Conservation (phyloP, 2,888 invertebrate species). For the Nysson spinosus region DNA sequence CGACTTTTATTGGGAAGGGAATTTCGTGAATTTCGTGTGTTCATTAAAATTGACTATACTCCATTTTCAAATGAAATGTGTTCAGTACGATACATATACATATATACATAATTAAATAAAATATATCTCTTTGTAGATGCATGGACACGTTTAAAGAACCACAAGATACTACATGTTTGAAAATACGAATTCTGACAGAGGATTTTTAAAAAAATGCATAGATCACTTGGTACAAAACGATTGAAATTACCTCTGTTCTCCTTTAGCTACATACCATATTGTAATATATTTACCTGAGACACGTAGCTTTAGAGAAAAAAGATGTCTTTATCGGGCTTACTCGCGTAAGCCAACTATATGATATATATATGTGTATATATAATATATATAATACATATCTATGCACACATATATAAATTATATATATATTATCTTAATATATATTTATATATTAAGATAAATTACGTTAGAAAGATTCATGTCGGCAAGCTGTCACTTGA, state of each 20-base stretch:
- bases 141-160: conserved; percentile 17
- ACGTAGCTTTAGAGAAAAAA: conserved; percentile 58
- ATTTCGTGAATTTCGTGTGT: conserved; percentile 40
- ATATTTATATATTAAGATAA: conserved; percentile 58
- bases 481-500: conserved; percentile 35
- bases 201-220: conserved; percentile 26
- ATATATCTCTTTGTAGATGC: conserved; percentile 42
- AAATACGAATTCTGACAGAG: conserved; percentile 11
- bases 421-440: too few species aligned
- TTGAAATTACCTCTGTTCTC: conserved; percentile 38
- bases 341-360: conserved; percentile 59
- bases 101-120: too few species aligned
- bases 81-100: conserved; percentile 47
- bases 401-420: too few species aligned
- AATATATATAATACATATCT: too few species aligned
- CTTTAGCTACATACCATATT: conserved; percentile 42
- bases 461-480: conserved; percentile 43
- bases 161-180: conserved; percentile 20
- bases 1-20: conserved; percentile 25
- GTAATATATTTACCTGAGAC: conserved; percentile 64
- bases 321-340: conserved; percentile 61
- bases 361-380: too few species aligned
- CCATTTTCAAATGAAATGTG: conserved; percentile 43
- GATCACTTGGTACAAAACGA: conserved; percentile 41
- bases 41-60: conserved; percentile 40